Conservation (phyloP, 2,888 invertebrate species). For the Tachina grossa region DNA sequence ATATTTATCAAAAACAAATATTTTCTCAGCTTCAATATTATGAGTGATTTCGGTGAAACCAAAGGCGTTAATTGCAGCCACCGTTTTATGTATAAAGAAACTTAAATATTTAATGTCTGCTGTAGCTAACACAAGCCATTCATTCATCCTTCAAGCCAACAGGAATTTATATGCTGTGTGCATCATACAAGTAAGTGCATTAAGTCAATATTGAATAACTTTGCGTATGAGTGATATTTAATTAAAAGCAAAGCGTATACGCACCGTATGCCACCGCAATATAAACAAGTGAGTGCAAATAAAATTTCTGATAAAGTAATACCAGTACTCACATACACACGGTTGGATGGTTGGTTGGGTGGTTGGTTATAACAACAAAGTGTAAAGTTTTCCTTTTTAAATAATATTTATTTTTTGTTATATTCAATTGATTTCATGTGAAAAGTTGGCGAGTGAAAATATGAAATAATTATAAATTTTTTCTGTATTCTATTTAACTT, state of each 20-base stretch:
- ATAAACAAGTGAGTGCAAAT: not conserved
- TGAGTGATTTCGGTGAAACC: not conserved
- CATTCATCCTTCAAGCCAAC: not conserved
- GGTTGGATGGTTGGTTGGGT: no score
- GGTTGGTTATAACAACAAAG: no score
- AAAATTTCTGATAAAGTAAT: not conserved
- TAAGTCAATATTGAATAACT: conserved; percentile 33
- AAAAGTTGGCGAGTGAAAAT: not conserved
- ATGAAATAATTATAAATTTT: not conserved
- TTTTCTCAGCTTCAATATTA: no score
- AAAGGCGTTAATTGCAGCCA: conserved; percentile 14
- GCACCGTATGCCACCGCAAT: not conserved
- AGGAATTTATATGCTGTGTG: conserved; percentile 10
- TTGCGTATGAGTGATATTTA: conserved; percentile 51
- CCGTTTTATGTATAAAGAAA: conserved; percentile 14
- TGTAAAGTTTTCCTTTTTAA: no score
- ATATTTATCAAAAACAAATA: no score
- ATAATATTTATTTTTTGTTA: not conserved
- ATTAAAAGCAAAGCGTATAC: conserved; percentile 39
- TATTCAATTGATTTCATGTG: not conserved
- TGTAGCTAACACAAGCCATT: not conserved
- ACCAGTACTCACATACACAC: no score
- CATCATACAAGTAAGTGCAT: conserved; percentile 13
- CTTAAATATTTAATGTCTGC: not conserved
- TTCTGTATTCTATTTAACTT: not conserved